Evolutionary conservation across 2,113 vertebrate genomes (phyloP).

Genomic region (Esox niger): DNA sequence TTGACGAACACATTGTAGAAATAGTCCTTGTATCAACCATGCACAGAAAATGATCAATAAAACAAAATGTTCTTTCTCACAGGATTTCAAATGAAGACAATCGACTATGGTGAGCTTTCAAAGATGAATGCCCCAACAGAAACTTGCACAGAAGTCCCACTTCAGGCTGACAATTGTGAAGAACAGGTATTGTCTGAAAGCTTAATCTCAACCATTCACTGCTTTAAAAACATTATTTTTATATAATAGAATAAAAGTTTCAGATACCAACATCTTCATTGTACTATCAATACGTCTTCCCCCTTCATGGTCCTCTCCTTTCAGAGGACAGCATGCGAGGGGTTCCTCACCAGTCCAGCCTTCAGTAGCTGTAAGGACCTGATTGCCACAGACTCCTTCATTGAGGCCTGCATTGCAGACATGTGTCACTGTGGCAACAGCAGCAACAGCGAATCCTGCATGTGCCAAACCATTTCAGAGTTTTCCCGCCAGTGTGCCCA

Average conservation of each 20-base stretch:
- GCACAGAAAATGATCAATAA: too few species aligned
- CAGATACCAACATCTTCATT: not conserved
- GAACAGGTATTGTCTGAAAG: too few species aligned
- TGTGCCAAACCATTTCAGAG: slow-evolving; percentile 71
- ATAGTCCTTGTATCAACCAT: too few species aligned
- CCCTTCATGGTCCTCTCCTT: not conserved
- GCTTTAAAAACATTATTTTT: too few species aligned
- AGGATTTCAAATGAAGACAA: slow-evolving; percentile 41
- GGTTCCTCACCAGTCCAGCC: slow-evolving; percentile 49
- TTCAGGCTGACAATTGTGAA: slow-evolving; percentile 16
- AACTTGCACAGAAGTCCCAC: slow-evolving; percentile 67
- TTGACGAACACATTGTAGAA: too few species aligned
- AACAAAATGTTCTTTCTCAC: not conserved
- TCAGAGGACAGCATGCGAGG: slow-evolving; percentile 60
- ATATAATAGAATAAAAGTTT: not conserved
- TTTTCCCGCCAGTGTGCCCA: slow-evolving; percentile 71
- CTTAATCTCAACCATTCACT: too few species aligned
- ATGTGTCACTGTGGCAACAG: slow-evolving; percentile 59
- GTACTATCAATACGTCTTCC: not conserved
- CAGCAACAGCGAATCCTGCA: slow-evolving; percentile 46
- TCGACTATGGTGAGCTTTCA: slow-evolving; percentile 71
- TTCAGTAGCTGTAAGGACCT: slow-evolving; percentile 59
- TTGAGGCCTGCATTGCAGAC: slow-evolving; percentile 63
- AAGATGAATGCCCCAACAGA: slow-evolving; percentile 75
- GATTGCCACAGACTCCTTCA: slow-evolving; percentile 53